A percentile compares a stretch with the other conserved stretches of the same genome.
Conservation (phyloP, 2,888 invertebrate genomes). For the Sarcophaga rosellei region DNA sequence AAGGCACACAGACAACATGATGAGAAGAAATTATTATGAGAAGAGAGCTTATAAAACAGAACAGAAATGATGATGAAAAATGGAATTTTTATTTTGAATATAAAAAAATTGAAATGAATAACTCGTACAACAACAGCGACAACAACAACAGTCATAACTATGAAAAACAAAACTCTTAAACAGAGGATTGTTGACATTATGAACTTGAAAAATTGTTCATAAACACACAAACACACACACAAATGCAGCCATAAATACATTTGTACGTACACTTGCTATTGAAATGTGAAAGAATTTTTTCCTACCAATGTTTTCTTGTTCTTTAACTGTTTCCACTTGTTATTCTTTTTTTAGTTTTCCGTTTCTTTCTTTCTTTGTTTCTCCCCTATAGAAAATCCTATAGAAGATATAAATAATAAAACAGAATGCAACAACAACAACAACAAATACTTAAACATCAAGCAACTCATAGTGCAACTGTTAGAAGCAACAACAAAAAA, state of each 20-base stretch:
- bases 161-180: constrained; percentile 56
- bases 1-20: constrained; percentile 15
- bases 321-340: constrained; percentile 1
- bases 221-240: constrained; percentile 17
- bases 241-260: background rate
- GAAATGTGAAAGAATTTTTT: constrained; percentile 22
- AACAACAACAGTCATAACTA: constrained; percentile 3
- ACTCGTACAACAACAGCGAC: background rate
- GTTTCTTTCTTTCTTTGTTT: constrained; percentile 7
- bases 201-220: constrained; percentile 76
- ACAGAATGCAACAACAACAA: constrained; percentile 17
- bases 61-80: background rate
- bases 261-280: constrained; percentile 27
- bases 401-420: constrained; percentile 52
- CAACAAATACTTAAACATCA: constrained; percentile 21
- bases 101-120: background rate
- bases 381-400: constrained; percentile 14
- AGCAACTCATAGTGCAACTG: background rate
- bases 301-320: background rate
- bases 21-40: constrained; percentile 19
- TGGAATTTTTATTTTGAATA: background rate
- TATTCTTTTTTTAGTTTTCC: constrained; percentile 4
- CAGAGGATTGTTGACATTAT: constrained; percentile 77
- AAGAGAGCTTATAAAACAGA: background rate
- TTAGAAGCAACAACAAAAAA: no score